Evolutionary conservation across 2,113 vertebrate species (phyloP).

Genomic region (Macrotis lagotis): DNA sequence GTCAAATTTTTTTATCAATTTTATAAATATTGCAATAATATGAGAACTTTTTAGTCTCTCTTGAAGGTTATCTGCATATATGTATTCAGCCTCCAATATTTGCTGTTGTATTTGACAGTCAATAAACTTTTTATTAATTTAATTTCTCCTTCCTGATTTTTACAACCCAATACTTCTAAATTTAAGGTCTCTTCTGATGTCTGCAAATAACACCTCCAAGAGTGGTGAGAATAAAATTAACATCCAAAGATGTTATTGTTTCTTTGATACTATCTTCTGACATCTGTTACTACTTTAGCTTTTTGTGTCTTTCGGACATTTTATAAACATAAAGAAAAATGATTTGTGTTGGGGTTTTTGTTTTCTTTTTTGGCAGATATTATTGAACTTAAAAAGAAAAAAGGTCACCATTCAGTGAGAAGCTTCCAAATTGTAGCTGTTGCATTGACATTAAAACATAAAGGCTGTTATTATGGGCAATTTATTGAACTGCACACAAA

Average conservation of each 20-base stretch:
- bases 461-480: conserved; percentile 44
- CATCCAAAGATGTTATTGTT: neutral
- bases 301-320: conserved; percentile 50
- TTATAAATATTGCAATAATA: neutral
- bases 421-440: neutral
- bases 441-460: conserved; percentile 1
- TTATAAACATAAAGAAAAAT: conserved; percentile 13
- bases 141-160: neutral
- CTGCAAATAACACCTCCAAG: conserved; percentile 43
- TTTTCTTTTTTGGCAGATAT: conserved; percentile 19
- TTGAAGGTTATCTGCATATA: neutral
- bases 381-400: conserved; percentile 40
- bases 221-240: neutral
- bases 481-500: neutral
- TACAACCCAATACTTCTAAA: neutral
- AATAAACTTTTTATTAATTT: neutral
- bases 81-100: neutral
- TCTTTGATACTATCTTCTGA: conserved; percentile 1
- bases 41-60: neutral
- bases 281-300: neutral
- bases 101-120: neutral
- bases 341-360: neutral
- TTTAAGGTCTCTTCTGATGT: neutral
- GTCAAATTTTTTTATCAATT: neutral
- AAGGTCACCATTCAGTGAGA: conserved; percentile 5